Evolutionary conservation across 1,140 invertebrate genomes (phyloP).

Genomic region (Heliconius melpomene): DNA sequence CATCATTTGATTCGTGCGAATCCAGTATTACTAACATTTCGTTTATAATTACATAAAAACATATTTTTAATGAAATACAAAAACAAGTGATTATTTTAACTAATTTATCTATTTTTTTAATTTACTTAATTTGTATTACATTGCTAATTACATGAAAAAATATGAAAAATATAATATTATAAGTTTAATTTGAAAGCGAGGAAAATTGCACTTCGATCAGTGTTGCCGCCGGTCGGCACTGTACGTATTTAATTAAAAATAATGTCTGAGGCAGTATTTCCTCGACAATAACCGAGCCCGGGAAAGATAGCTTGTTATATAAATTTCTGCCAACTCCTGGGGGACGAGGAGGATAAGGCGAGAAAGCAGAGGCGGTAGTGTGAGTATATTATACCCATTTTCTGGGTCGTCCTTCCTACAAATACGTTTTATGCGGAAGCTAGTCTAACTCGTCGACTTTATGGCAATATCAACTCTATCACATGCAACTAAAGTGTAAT

Average conservation of each 20-base stretch:
- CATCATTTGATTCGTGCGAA: not conserved
- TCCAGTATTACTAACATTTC: too few species aligned
- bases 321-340: slow-evolving; percentile 77
- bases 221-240: slow-evolving; percentile 54
- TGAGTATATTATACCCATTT: slow-evolving; percentile 81
- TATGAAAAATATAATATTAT: not conserved
- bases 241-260: slow-evolving; percentile 79
- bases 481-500: slow-evolving; percentile 36
- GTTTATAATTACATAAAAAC: too few species aligned
- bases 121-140: not conserved
- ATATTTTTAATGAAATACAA: too few species aligned
- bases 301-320: slow-evolving; percentile 80
- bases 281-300: slow-evolving; percentile 75
- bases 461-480: slow-evolving; percentile 51
- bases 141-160: not conserved
- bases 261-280: slow-evolving; percentile 75
- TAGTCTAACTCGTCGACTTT: slow-evolving; percentile 56
- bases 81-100: too few species aligned
- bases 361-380: slow-evolving; percentile 73
- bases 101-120: too few species aligned
- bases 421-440: slow-evolving; percentile 81
- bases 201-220: slow-evolving; percentile 51
- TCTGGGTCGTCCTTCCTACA: slow-evolving; percentile 81
- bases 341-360: slow-evolving; percentile 75
- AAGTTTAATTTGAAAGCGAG: slow-evolving; percentile 3